These are phyloP conservation scores for Ylistrum balloti DNA, from an alignment of 1,140 invertebrate genomes.

Conservation along the genomic window DNA sequence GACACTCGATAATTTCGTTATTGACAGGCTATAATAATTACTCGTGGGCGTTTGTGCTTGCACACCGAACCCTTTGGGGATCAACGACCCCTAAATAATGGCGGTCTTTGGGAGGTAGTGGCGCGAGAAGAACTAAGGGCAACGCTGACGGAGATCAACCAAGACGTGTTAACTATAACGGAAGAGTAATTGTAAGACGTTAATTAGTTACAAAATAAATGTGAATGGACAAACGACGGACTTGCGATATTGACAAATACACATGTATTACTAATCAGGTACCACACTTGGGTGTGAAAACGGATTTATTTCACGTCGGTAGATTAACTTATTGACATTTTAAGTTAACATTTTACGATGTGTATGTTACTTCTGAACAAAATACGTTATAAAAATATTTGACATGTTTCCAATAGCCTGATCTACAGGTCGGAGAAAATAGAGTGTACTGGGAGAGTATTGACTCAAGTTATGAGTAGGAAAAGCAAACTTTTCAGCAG, in stretches of 20 bases:
- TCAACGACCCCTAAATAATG: not conserved
- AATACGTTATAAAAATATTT: conserved; percentile 20
- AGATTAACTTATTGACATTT: conserved; percentile 21
- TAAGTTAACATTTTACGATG: not conserved
- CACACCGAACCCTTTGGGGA: not conserved
- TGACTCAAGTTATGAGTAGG: not conserved
- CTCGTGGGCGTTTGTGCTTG: not conserved
- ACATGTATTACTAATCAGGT: not conserved
- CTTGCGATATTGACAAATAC: not conserved
- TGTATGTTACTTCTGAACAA: not conserved
- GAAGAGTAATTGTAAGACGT: not conserved
- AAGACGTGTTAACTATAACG: not conserved
- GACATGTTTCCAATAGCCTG: not conserved
- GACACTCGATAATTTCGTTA: conserved; percentile 14
- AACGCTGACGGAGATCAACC: not conserved
- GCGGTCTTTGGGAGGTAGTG: not conserved
- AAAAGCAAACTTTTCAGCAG: not conserved
- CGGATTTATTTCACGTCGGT: not conserved
- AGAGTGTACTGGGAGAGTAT: not conserved
- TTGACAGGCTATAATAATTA: not conserved
- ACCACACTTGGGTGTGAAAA: not conserved
- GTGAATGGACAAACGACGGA: not conserved
- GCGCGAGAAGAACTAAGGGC: not conserved
- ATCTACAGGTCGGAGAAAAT: not conserved
- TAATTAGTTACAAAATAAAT: conserved; percentile 33